These are phyloP conservation scores for Zophobas morio DNA, from an alignment of 1,140 invertebrate genomes.

Conservation along the genomic window DNA sequence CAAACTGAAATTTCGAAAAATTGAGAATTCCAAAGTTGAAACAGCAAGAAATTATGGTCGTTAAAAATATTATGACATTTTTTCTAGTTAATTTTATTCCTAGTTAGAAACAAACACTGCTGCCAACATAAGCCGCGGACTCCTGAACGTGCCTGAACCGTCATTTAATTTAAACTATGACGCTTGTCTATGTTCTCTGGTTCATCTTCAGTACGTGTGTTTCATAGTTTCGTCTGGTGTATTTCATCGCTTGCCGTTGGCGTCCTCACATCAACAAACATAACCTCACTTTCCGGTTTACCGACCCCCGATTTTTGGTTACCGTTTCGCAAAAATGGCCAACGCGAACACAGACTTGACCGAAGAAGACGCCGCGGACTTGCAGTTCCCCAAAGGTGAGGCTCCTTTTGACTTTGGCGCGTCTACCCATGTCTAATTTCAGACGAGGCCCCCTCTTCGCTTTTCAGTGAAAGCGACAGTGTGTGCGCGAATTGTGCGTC, in stretches of 20 bases:
- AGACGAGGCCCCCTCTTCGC: slow-evolving; percentile 19
- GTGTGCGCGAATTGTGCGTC: slow-evolving; percentile 68
- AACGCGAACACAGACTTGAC: slow-evolving; percentile 74
- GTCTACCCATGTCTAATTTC: slow-evolving; percentile 37
- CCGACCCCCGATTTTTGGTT: too few relatives aligned
- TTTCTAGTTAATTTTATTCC: too few relatives aligned
- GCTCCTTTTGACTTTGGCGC: neutral
- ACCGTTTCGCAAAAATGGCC: slow-evolving; percentile 48
- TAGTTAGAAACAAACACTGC: too few relatives aligned
- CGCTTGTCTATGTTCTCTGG: too few relatives aligned
- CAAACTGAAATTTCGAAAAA: too few relatives aligned
- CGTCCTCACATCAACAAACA: neutral
- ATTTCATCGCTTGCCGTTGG: neutral
- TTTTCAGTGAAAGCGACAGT: slow-evolving; percentile 17
- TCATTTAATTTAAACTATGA: too few relatives aligned
- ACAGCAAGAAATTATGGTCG: too few relatives aligned
- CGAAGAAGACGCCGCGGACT: slow-evolving; percentile 88
- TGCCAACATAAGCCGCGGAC: too few relatives aligned
- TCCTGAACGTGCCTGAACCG: too few relatives aligned
- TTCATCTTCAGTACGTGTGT: neutral
- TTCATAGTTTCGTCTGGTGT: neutral
- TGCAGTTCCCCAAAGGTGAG: slow-evolving; percentile 90
- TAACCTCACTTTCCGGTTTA: neutral
- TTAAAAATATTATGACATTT: too few relatives aligned
- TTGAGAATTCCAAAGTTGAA: too few relatives aligned